These are phyloP conservation scores for Scaptomyza tumidula DNA, from an alignment of 2,888 invertebrate species.

Conservation along the genomic window DNA sequence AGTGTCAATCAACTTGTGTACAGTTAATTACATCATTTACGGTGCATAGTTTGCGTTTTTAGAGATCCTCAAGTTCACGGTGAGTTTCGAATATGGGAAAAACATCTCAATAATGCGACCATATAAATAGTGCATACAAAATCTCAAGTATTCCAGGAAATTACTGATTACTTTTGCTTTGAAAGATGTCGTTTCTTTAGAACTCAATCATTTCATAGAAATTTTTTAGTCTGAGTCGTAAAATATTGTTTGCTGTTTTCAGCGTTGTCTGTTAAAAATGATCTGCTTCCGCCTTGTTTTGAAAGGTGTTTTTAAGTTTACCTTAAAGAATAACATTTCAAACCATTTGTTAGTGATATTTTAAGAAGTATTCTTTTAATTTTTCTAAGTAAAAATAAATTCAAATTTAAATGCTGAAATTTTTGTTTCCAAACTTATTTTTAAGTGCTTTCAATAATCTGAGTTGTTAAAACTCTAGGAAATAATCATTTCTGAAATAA, in stretches of 20 bases:
- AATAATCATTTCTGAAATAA: not conserved
- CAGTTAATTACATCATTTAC: slow-evolving; percentile 62
- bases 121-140: not conserved
- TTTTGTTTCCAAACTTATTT: not conserved
- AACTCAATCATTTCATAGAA: not conserved
- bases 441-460: not conserved
- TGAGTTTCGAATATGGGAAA: slow-evolving; percentile 42
- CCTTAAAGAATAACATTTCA: too few species aligned
- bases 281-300: not conserved
- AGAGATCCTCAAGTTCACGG: slow-evolving; percentile 61
- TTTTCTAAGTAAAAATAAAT: too few species aligned
- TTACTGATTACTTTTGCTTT: not conserved
- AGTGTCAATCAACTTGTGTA: slow-evolving; percentile 39
- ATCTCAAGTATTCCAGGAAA: slow-evolving; percentile 15
- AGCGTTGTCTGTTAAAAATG: too few species aligned
- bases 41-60: slow-evolving; percentile 47
- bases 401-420: too few species aligned
- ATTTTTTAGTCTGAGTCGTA: not conserved
- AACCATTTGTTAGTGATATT: too few species aligned
- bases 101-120: not conserved
- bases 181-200: not conserved
- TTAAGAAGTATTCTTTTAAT: too few species aligned
- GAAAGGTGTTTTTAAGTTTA: not conserved
- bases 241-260: not conserved
- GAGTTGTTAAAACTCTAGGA: not conserved